Evolutionary conservation across 2,888 invertebrate species (phyloP).

Genomic region (Baccha elongata): DNA sequence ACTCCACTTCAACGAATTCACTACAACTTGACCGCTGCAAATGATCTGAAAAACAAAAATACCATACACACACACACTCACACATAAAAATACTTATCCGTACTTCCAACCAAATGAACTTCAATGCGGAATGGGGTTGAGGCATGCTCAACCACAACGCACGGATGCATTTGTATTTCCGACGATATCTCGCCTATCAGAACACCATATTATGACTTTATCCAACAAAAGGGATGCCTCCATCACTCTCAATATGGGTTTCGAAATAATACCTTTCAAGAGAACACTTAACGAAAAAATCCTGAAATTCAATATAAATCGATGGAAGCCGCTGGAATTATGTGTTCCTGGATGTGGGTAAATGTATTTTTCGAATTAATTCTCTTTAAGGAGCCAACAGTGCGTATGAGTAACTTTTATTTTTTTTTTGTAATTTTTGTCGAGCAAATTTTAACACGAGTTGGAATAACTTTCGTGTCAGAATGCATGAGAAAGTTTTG

Average conservation of each 20-base stretch:
- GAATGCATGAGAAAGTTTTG: constrained; percentile 23
- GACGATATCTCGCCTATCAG: constrained; percentile 36
- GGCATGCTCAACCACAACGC: constrained; percentile 30
- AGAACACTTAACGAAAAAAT: background rate
- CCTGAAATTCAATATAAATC: constrained; percentile 5
- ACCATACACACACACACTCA: background rate
- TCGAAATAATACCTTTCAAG: background rate
- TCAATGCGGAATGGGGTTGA: constrained; percentile 1
- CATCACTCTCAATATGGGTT: background rate
- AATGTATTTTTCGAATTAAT: constrained; percentile 4
- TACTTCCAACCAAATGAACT: constrained; percentile 60
- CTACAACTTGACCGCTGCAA: constrained; percentile 51
- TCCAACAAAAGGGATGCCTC: constrained; percentile 9
- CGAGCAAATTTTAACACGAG: background rate
- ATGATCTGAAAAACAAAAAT: background rate
- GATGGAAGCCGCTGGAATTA: constrained; percentile 3
- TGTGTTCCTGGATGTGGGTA: background rate
- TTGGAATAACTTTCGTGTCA: background rate
- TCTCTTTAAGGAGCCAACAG: background rate
- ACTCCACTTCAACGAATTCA: constrained; percentile 1
- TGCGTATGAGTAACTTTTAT: constrained; percentile 16
- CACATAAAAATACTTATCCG: constrained; percentile 35
- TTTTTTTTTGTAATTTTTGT: background rate
- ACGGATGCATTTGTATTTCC: constrained; percentile 49
- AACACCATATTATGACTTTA: constrained; percentile 27